Percentiles rank a stretch among this genome's conserved stretches.
These are phyloP conservation scores for Cavia aperea DNA, from an alignment of 2,113 vertebrate species.

Conservation along the genomic window DNA sequence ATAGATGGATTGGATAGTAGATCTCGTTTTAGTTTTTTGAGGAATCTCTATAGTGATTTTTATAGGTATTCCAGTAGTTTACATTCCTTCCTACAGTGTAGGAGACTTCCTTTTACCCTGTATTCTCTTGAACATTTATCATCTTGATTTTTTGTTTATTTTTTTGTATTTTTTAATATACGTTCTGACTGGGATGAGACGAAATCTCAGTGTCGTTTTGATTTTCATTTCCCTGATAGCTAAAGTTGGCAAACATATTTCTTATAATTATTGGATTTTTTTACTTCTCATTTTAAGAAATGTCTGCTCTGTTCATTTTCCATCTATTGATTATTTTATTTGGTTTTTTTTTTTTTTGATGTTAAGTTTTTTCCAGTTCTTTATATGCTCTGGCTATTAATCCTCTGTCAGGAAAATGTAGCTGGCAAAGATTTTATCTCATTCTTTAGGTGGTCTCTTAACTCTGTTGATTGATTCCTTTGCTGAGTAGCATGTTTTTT, in stretches of 20 bases:
- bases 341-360: not conserved
- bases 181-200: not conserved
- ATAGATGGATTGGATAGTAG: not conserved
- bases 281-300: not conserved
- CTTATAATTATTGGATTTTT: not conserved
- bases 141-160: too few relatives aligned
- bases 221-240: not conserved
- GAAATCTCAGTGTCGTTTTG: not conserved
- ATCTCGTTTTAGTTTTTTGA: not conserved
- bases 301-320: not conserved
- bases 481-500: not conserved
- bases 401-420: not conserved
- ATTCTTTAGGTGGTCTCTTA: not conserved
- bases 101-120: not conserved
- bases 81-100: too few relatives aligned
- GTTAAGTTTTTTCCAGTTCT: not conserved
- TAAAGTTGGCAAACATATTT: not conserved
- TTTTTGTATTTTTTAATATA: not conserved
- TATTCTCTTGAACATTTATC: not conserved
- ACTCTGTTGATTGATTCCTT: not conserved
- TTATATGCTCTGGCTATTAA: not conserved
- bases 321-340: not conserved
- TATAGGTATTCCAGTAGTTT: not conserved
- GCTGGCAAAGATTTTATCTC: not conserved
- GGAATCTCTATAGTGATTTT: not conserved